A percentile compares a stretch with the other conserved stretches of the same genome.
Evolutionary conservation across 2,113 vertebrate genomes (phyloP).

Genomic region (Centropristis striata): DNA sequence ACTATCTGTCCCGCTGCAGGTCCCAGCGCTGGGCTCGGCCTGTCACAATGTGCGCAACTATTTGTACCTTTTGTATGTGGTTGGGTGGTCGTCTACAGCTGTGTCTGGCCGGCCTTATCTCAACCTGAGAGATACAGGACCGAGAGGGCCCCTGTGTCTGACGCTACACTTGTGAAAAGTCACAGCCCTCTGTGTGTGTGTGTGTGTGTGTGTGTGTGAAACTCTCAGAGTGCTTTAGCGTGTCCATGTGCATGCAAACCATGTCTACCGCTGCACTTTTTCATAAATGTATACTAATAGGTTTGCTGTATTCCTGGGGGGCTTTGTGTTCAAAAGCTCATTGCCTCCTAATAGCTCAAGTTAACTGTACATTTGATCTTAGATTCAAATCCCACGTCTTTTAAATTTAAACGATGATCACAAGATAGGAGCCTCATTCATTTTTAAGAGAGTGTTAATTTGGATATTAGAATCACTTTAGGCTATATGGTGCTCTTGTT

Average conservation of each 20-base stretch:
- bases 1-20: constrained; percentile 63
- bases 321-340: constrained; percentile 50
- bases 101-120: constrained; percentile 76
- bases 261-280: constrained; percentile 34
- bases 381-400: constrained; percentile 74
- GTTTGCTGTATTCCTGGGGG: constrained; percentile 55
- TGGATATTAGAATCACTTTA: constrained; percentile 65
- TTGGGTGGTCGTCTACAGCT: constrained; percentile 72
- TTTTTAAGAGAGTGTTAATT: constrained; percentile 67
- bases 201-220: constrained; percentile 23
- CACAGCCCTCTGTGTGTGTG: constrained; percentile 24
- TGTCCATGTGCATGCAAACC: constrained; percentile 20
- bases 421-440: constrained; percentile 60
- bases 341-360: constrained; percentile 67
- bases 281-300: constrained; percentile 60
- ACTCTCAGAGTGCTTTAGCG: constrained; percentile 6
- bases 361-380: constrained; percentile 75
- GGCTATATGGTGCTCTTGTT: constrained; percentile 21
- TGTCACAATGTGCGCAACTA: constrained; percentile 32
- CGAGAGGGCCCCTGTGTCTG: constrained; percentile 63
- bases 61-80: constrained; percentile 63
- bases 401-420: constrained; percentile 69
- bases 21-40: constrained; percentile 42
- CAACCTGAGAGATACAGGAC: constrained; percentile 65
- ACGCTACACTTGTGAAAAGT: constrained; percentile 62